Base-by-base conservation (phyloP, 2,113 vertebrate species). In the Oncorhynchus keta region DNA sequence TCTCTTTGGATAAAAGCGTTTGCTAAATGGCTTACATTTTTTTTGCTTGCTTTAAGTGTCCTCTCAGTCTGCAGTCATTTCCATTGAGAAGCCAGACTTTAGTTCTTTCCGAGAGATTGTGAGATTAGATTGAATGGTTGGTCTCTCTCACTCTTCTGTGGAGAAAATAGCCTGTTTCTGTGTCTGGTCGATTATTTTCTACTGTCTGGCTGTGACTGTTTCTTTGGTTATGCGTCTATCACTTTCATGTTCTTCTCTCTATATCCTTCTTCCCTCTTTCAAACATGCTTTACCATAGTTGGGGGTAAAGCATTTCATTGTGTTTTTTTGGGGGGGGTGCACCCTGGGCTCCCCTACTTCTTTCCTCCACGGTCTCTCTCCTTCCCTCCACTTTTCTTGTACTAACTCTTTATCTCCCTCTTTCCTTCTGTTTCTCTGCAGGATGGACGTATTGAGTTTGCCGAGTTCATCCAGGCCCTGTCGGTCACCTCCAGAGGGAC, bases 401-500 rank as follows among this genome's bases (percentile, higher is more conserved):
- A 45, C 9, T 12, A 45, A 45, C 39, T 45, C 8, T 45, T 45
- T 11, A 45, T 64, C 32, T 39, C n/a, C 18, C 18, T 18, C 39
- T 57, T 28, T 13, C 70, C 49, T 57, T 48, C 11, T 49, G 22
- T 82, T 30, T 3, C 76, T 16, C 6, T 51, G 64, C 84, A 99
- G 98, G 98, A 99, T 0, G 98, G 98, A 74, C 94, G 97, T 81
- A 99, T 99, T 2, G 98, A 99, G 90, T 99, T 99, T 84, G 95
- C 97, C 0, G 97, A 99, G 89, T 99, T 99, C 90, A 99, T 99
- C 91, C 98, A 99, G 92, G 98, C 98, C 0, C 91, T 99, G 90
- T 99, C 97, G 0, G 97, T 99, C 86, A 99, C 98, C 75, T 99
- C 98, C 1, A 91, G 98, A 61, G 98, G 98, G 1, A 99, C 98